Evolutionary conservation across 2,888 invertebrate genomes (phyloP).

Genomic region (Hypsopygia costalis): DNA sequence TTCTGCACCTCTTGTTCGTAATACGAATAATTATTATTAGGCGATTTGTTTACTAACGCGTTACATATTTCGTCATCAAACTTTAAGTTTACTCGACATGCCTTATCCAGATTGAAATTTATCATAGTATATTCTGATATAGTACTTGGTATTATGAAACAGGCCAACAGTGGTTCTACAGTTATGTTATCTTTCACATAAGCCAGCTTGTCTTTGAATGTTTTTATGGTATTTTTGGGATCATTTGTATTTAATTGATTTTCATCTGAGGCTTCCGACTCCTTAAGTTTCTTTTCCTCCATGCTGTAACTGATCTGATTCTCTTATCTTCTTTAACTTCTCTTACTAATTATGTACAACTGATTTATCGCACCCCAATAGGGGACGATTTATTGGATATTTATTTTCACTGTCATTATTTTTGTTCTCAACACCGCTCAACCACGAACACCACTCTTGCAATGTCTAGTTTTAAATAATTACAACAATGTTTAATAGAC

Average conservation of each 20-base stretch:
- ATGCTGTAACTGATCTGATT: constrained; percentile 32
- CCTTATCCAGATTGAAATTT: constrained; percentile 70
- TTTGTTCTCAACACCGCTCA: constrained; percentile 27
- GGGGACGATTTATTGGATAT: constrained; percentile 21
- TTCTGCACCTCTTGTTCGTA: constrained; percentile 83
- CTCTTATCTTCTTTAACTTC: too few species aligned
- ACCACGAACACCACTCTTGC: constrained; percentile 35
- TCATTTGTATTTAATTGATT: constrained; percentile 53
- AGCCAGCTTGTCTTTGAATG: constrained; percentile 48
- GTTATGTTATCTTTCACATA: constrained; percentile 80
- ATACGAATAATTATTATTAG: constrained; percentile 74
- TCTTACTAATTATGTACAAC: constrained; percentile 4
- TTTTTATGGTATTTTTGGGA: constrained; percentile 43
- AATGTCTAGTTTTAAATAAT: constrained; percentile 53
- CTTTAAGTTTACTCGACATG: constrained; percentile 60
- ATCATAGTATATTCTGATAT: constrained; percentile 85
- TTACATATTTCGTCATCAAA: constrained; percentile 60
- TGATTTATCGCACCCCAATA: too few species aligned
- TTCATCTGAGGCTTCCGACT: constrained; percentile 44
- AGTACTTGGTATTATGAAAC: constrained; percentile 84
- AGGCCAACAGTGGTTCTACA: constrained; percentile 86
- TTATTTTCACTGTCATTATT: constrained; percentile 46
- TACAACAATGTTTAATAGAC: constrained; percentile 37
- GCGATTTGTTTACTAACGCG: constrained; percentile 48
- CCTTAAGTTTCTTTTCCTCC: constrained; percentile 49